Base-by-base conservation (phyloP, 2,113 vertebrate genomes). In the Pelusios castaneus region DNA sequence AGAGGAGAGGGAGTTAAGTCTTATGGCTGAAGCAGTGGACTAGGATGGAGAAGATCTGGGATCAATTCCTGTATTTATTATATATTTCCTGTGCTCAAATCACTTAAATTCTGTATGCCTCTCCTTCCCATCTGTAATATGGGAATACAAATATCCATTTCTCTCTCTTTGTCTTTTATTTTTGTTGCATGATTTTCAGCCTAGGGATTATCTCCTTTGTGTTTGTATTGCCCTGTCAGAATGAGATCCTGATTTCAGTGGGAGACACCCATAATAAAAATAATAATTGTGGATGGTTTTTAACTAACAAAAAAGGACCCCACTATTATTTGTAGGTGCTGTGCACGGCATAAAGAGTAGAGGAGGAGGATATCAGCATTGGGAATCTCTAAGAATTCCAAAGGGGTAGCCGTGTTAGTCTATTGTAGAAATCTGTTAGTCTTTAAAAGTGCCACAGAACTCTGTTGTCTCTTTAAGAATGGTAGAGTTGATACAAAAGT, bases 1-100 rank as follows among this genome's bases (percentile, higher is more conserved):
- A 12, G 17, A 38, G 80, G 58, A 84, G 25, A 80, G 38, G 51
- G 93, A 67, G 51, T 55, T 92, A 84, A 78, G 55, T 14, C 82
- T 85, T 84, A 89, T 1, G 5, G 54, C n/a, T 82, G 52, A n/a
- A 94, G 54, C 90, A 77, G 25, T 60, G 86, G 55, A 60, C 27
- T 14, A 60, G 88, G 22, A 29, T 25, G 0, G 88, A 52, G 54
- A 63, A 89, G 88, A 79, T 81, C 77, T 93, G 70, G 75, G 24
- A 92, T 93, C 91, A 84, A 92, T 92, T 90, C 43, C 88, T 38
- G 1, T 76, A 80, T 89, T 83, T 93, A 67, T 88, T 84, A 87
- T 38, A 92, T 60, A 55, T 79, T 95, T 94, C 76, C 88, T 92
- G 55, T 52, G 90, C 88, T 92, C 9, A 84, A 91, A 29, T 86